phyloP scores from a whole-genome alignment of 35 echinoderm and acorn worm species.

The Amphiura filiformis region DNA sequence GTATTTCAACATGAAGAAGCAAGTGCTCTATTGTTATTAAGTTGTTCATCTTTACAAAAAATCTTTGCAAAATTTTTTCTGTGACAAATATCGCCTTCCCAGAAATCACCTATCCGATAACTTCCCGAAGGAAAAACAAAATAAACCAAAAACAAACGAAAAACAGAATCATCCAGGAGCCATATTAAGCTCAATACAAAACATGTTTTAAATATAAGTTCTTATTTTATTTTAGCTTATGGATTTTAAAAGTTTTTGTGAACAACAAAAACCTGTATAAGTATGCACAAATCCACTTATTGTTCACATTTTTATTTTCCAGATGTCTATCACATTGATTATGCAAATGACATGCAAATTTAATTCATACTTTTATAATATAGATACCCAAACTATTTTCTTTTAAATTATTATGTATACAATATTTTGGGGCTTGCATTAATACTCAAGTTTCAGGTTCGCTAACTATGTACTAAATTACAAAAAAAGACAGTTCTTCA shows the following conservation, averaged over 20 bases:
- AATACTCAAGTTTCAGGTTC: background rate
- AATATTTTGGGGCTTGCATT: background rate
- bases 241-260: conserved; percentile 11
- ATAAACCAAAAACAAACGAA: no score
- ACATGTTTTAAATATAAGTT: conserved; percentile 1
- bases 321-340: background rate
- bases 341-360: conserved; percentile 1
- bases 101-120: no score
- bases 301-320: background rate
- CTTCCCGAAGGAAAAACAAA: no score
- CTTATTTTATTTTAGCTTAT: conserved; percentile 6
- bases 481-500: background rate
- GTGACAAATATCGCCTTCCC: no score
- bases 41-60: no score
- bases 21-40: no score
- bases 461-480: background rate
- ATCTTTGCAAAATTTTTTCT: no score
- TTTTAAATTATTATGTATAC: conserved; percentile 16
- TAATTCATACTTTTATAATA: background rate
- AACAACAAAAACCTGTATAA: conserved; percentile 11
- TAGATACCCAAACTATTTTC: conserved; percentile 1
- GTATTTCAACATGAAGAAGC: no score
- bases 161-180: no score
- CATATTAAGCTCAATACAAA: no score
- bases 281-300: background rate